Base-by-base conservation (phyloP, 2,113 vertebrate species). In the Chlorodrepanis virens region DNA sequence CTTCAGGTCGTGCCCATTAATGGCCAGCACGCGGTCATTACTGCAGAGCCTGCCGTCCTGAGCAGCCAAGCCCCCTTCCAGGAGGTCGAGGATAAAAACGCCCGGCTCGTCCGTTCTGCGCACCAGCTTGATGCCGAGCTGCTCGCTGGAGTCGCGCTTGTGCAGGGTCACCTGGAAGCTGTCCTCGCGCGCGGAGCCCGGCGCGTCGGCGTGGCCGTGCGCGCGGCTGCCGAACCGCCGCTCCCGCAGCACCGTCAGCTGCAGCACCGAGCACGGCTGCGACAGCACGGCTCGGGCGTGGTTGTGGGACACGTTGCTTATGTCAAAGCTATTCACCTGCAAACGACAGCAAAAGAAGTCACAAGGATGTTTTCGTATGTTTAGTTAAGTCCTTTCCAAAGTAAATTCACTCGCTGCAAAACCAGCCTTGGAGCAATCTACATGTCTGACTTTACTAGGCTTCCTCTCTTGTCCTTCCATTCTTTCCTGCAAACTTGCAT, bases 71-170 rank as follows among this genome's bases (percentile, higher is more conserved):
- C 99, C 99, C 21, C 99, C 99, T 47, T 99, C 99, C 94, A 99
- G 68, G 52, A 99, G 98, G 97, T 99, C 99, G 7, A 99, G 97
- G 83, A 99, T 99, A 24, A 99, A 99, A 27, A 99, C 99, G 0
- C 99, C 99, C 0, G 99, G 98, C 96, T 99, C 99, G 5, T 99
- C 99, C 0, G 99, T 99, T 25, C 99, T 98, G 80, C 99, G 98
- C 22, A 99, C 99, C 12, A 99, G 98, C 91, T 99, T 99, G 83
- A 99, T 99, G 95, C 99, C 99, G 2, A 99, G 99, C 98, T 99
- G 99, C 96, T 99, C 99, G 1, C 97, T 97, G 10, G 99, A 98
- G 97, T 99, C 99, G 0, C 98, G 98, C 75, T 99, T 99, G 69
- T 99, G 98, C 42, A 99, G 98, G 2, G 98, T 98, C 95, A 99